phyloP scores from a whole-genome alignment of 2,113 vertebrate species.

The Cervus canadensis region DNA sequence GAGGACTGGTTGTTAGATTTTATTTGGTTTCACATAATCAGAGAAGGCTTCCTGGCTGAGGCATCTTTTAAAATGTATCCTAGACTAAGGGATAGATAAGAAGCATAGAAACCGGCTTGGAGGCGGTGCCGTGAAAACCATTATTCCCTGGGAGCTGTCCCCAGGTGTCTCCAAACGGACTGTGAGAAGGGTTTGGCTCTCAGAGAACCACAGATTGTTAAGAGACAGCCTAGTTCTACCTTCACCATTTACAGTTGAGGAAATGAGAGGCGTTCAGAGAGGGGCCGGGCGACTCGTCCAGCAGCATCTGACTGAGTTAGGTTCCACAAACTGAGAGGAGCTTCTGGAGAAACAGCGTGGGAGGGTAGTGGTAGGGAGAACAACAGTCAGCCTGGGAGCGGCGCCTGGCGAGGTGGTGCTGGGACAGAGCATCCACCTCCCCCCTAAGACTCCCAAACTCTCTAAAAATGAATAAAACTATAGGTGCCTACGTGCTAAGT shows the following conservation, averaged over 20 bases:
- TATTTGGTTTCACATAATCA: slow-evolving; percentile 30
- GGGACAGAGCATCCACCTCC: neutral
- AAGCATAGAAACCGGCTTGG: neutral
- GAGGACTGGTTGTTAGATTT: neutral
- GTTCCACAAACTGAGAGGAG: neutral
- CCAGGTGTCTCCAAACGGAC: neutral
- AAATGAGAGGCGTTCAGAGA: neutral
- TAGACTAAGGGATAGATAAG: neutral
- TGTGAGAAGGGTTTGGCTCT: neutral
- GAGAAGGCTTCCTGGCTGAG: neutral
- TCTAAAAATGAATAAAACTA: neutral
- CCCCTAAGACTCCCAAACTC: neutral
- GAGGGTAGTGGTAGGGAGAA: neutral
- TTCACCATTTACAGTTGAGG: neutral
- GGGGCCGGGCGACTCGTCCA: neutral
- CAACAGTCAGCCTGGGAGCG: neutral
- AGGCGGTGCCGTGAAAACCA: neutral
- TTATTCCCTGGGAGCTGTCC: neutral
- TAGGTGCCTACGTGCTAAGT: neutral
- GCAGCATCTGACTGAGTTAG: neutral
- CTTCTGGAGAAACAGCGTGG: rapidly evolving
- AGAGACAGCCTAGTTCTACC: neutral
- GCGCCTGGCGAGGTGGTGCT: neutral
- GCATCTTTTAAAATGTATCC: neutral
- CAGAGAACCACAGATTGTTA: neutral